phyloP scores from a whole-genome alignment of 2,113 vertebrate genomes.

The Daboia siamensis region DNA sequence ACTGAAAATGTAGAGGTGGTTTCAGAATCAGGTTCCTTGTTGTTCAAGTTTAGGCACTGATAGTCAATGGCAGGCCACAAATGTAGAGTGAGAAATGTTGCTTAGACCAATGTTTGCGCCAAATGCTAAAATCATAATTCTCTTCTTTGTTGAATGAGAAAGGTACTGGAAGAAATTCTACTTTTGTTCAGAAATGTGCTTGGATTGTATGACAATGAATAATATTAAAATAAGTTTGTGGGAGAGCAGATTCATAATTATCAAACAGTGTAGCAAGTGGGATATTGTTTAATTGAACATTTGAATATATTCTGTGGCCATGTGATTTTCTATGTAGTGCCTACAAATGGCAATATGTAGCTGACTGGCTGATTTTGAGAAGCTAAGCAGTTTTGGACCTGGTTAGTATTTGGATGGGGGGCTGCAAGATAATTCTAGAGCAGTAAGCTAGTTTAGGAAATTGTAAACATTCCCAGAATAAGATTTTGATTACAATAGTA shows the following conservation, averaged over 20 bases:
- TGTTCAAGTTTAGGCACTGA: slow-evolving; percentile 19
- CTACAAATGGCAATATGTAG: background rate
- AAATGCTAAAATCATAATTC: background rate
- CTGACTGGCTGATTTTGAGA: background rate
- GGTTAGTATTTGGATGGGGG: background rate
- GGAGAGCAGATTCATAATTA: background rate
- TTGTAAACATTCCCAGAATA: background rate
- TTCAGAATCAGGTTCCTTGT: slow-evolving; percentile 36
- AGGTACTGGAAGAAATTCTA: background rate
- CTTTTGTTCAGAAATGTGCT: background rate
- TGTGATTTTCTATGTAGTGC: background rate
- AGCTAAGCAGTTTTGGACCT: background rate
- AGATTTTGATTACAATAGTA: background rate
- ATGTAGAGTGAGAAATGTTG: background rate
- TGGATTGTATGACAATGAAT: background rate
- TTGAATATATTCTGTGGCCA: background rate
- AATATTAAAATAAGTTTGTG: background rate
- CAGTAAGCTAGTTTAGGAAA: background rate
- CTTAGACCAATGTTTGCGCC: background rate
- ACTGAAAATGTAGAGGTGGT: slow-evolving; percentile 26
- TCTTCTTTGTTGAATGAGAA: background rate
- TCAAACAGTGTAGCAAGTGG: background rate
- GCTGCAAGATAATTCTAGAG: background rate
- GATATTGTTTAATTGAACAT: background rate
- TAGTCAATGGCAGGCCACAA: slow-evolving; percentile 14